Base-by-base conservation (phyloP, 2,888 invertebrate species). In the Trichopoda pennipes region DNA sequence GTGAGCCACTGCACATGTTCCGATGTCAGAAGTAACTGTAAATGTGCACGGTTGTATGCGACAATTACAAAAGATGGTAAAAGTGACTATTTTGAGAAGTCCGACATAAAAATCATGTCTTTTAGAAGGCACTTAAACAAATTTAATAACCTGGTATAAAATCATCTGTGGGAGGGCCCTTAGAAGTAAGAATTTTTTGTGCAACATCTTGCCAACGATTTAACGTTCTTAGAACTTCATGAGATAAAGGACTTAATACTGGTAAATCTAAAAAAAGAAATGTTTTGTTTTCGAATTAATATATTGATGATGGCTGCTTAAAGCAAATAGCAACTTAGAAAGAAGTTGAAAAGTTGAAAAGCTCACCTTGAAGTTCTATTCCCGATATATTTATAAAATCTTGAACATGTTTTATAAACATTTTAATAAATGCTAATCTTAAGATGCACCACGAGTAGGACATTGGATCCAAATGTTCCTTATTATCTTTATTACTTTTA, bases 401-500 rank as follows among this genome's bases (percentile, higher is more conserved):
- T 86, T 95, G 95, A 47, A 99, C 91, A 88, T 97, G 96, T 84
- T 94, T 93, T 85, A 96, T 95, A 68, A 97, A 95, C 79, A 98
- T 94, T 86, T 96, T 94, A 80, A 99, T 94, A 74, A 97, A 94
- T 3, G 98, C 96, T 87, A 98, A 93, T 84, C 98, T 94, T 92
- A 99, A 94, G 84, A 99, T 94, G 88, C 95, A 94, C 99, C 99
- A 99, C 68, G 98, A 97, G 91, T 98, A 98, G 42, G 98, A 98
- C 89, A 95, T 95, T 0, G 99, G 97, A 92, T 98, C 97, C 28
- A 95, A 94, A 90, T 99, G 98, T 90, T 98, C 97, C 8, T 93
- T 94, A 90, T 97, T 97, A 79, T 94, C 94, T 69, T 92, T 89
- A 80, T 85, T 91, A 63, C 85, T 77, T 58, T 84, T 85, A 68